Base-by-base conservation (phyloP, 1,140 invertebrate species). In the Drosophila funebris region DNA sequence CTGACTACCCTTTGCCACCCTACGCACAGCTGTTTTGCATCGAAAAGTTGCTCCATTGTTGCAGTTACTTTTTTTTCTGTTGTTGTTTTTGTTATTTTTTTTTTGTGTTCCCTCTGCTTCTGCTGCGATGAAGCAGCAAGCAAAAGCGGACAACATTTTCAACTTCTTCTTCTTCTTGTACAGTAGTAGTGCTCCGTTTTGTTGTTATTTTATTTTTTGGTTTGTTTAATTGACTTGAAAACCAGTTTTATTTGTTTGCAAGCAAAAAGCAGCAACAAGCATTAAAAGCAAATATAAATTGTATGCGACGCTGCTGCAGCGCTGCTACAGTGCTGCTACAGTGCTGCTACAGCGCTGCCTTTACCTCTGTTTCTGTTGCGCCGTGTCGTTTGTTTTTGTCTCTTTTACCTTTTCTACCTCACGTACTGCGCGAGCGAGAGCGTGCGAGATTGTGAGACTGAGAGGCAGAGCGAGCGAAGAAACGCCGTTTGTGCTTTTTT, bases 251-350 rank as follows among this genome's bases (percentile, higher is more conserved):
- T 84, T 84, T 84, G 81, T 77, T 85, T 85, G 81, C 64, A 76
- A 78, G 68, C 80, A 84, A 72, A 58, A 57, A 67, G 57, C 75
- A 72, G 57, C 71, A 75, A 81, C 81, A 80, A 84, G 69, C 81
- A 76, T 80, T 83, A 76, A 84, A 80, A 85, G 76, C 76, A 84
- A 84, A 84, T 84, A 85, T 84, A 84, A 84, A 84, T 84, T 85
- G 76, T 84, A 63, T 70, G 61, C 76, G 64, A 24, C 72, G 46
- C 72, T 61, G 81, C 41, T 33, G 57, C 41, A 60, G 36, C 69
- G 62, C 6, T 14, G 36, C 36, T 53, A 8, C 29, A n/a, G n/a
- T 8, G 29, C 29, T 24, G 31, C 41, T 43, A n/a, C n/a, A 31
- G 29, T 2, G 63, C 52, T 56, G 44, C 27, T 24, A 16, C 39